These are phyloP conservation scores for Hydra vulgaris DNA, from an alignment of 30 jellyfish, hydroid and myxozoan genomes.

Conservation along the genomic window DNA sequence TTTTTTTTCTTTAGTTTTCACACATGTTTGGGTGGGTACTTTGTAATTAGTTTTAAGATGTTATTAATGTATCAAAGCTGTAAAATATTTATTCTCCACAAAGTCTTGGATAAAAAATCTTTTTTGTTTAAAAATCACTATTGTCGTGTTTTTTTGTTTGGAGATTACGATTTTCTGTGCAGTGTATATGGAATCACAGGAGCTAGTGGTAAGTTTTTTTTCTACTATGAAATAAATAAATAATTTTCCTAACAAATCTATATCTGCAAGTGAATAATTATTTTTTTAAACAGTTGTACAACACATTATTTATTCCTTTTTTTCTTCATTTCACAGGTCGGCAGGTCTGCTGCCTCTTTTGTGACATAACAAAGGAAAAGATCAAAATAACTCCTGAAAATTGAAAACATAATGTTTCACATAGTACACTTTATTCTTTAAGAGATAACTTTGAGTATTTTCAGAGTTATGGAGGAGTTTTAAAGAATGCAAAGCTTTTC, in stretches of 20 bases:
- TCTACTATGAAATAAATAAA: neutral
- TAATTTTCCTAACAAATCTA: neutral
- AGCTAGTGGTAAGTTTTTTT: conserved; percentile 21
- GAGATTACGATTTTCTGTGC: conserved; percentile 16
- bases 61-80: neutral
- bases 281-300: neutral
- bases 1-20: neutral
- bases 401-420: neutral
- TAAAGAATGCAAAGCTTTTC: conserved; percentile 15
- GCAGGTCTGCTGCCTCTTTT: conserved; percentile 13
- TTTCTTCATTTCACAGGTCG: conserved; percentile 8
- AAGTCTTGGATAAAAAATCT: neutral
- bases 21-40: neutral
- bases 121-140: neutral
- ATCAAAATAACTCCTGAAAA: neutral
- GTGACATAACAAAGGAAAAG: neutral
- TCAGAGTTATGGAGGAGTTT: conserved; percentile 8
- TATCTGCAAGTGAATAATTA: neutral
- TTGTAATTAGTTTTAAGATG: neutral
- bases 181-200: conserved; percentile 21
- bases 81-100: neutral
- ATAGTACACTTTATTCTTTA: conserved; percentile 2
- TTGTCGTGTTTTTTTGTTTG: conserved; percentile 20
- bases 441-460: neutral
- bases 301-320: neutral